A percentile compares a stretch with the other conserved stretches of the same genome.
Conservation (phyloP, 1,140 invertebrate species). For the Acyrthosiphon pisum region DNA sequence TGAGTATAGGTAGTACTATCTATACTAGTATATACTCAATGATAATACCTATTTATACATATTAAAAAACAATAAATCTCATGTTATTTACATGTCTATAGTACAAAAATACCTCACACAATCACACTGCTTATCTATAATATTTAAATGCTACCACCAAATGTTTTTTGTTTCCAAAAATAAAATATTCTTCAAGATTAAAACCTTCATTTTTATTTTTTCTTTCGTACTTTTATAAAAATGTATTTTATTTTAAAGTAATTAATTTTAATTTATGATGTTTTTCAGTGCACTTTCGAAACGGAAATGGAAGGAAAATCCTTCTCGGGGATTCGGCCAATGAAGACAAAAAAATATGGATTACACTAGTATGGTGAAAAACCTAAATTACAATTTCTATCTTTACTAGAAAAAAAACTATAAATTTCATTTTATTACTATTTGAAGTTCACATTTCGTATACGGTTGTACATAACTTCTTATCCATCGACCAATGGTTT, state of each 20-base stretch:
- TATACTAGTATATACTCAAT: too few species aligned
- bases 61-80: too few species aligned
- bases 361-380: neutral
- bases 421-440: neutral
- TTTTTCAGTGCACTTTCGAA: neutral
- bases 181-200: neutral
- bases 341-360: neutral
- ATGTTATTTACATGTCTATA: neutral
- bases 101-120: neutral
- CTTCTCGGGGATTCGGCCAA: neutral
- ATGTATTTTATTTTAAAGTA: neutral
- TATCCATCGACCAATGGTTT: neutral
- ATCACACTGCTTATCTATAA: too few species aligned
- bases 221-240: neutral
- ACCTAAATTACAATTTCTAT: constrained; percentile 17
- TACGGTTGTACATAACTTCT: neutral
- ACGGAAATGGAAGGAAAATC: neutral
- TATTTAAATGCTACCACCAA: too few species aligned
- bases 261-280: neutral
- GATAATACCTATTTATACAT: too few species aligned
- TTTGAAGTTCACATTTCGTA: neutral
- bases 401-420: neutral
- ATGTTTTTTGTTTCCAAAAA: neutral
- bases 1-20: too few species aligned
- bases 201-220: neutral